Conservation (phyloP, 2,888 invertebrate species). For the Pristionchus fissidentatus region DNA sequence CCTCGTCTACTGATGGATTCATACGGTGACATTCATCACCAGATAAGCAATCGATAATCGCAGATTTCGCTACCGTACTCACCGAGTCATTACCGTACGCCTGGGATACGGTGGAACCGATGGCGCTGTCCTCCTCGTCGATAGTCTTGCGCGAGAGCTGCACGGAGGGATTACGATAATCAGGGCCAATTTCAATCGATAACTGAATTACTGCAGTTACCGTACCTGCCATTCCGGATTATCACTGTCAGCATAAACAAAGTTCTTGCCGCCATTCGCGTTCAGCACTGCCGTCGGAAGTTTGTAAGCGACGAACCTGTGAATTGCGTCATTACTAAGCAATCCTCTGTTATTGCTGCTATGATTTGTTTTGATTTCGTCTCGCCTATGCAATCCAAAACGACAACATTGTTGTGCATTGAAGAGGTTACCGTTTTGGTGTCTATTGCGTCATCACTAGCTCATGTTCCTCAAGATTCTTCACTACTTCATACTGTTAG, state of each 20-base stretch:
- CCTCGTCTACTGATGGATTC: too few relatives aligned
- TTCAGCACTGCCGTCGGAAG: conserved; percentile 56
- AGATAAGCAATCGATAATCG: not conserved
- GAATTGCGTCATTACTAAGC: not conserved
- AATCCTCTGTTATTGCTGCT: too few relatives aligned
- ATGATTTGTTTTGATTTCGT: too few relatives aligned
- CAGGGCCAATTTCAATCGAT: not conserved
- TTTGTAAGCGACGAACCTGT: conserved; percentile 68
- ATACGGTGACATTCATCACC: too few relatives aligned
- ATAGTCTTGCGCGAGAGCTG: conserved; percentile 52
- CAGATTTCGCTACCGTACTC: not conserved
- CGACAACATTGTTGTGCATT: too few relatives aligned
- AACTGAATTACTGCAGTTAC: not conserved
- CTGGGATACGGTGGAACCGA: conserved; percentile 63
- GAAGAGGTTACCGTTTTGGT: too few relatives aligned
- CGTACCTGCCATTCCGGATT: conserved; percentile 49
- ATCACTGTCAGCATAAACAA: conserved; percentile 61
- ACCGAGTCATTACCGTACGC: conserved; percentile 54
- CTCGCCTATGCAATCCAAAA: too few relatives aligned
- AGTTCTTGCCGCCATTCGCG: conserved; percentile 53
- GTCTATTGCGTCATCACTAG: too few relatives aligned
- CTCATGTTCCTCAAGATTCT: too few relatives aligned
- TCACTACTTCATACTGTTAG: too few relatives aligned
- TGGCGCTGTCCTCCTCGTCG: conserved; percentile 52
- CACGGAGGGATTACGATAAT: not conserved